Evolutionary conservation across 2,888 invertebrate genomes (phyloP).

Genomic region (Parascotia fuliginaria): DNA sequence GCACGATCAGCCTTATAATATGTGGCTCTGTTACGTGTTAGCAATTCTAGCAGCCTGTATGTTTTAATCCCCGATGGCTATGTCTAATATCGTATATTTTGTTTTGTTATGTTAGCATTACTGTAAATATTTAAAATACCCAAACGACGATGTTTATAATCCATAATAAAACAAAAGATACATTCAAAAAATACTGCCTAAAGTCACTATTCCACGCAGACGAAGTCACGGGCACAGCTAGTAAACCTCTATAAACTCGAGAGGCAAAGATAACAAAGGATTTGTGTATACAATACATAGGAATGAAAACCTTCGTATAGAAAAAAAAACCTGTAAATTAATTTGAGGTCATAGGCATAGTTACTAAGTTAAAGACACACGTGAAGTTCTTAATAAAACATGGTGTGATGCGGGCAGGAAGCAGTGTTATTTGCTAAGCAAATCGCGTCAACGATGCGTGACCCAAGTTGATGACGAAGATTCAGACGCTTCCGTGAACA

Average conservation of each 20-base stretch:
- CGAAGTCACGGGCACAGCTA: too few species aligned
- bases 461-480: conserved; percentile 58
- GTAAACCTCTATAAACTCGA: neutral
- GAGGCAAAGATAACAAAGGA: conserved; percentile 6
- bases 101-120: too few species aligned
- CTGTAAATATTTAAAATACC: too few species aligned
- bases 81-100: too few species aligned
- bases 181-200: too few species aligned
- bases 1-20: too few species aligned
- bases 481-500: conserved; percentile 61
- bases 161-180: too few species aligned
- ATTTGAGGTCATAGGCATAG: conserved; percentile 15
- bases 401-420: conserved; percentile 55
- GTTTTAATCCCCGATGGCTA: too few species aligned
- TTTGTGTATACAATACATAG: conserved; percentile 3
- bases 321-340: conserved; percentile 15
- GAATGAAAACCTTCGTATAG: conserved; percentile 10
- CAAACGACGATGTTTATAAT: too few species aligned
- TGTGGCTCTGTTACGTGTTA: too few species aligned
- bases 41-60: too few species aligned
- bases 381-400: conserved; percentile 40
- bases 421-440: conserved; percentile 66
- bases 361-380: conserved; percentile 34
- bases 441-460: conserved; percentile 70
- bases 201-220: too few species aligned